These are phyloP conservation scores for Leptothorax acervorum DNA, from an alignment of 2,888 invertebrate genomes.

Conservation along the genomic window DNA sequence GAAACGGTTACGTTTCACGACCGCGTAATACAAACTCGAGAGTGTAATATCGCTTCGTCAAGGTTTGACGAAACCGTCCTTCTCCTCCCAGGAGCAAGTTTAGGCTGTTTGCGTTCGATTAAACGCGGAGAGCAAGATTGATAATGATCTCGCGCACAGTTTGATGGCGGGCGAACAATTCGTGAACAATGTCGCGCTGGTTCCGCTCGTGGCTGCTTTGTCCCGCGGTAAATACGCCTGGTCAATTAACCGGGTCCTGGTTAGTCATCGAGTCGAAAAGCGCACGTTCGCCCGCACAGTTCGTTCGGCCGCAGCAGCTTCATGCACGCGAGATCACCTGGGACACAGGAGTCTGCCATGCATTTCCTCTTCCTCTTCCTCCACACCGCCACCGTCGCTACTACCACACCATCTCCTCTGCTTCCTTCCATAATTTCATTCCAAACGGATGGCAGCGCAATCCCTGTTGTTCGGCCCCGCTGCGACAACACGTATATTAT, in stretches of 20 bases:
- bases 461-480: slow-evolving; percentile 24
- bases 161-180: slow-evolving; percentile 63
- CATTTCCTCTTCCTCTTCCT: slow-evolving; percentile 1
- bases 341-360: slow-evolving; percentile 11
- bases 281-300: slow-evolving; percentile 23
- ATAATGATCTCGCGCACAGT: slow-evolving; percentile 18
- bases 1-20: background rate
- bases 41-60: background rate
- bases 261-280: slow-evolving; percentile 68
- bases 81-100: background rate
- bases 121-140: background rate
- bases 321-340: slow-evolving; percentile 36
- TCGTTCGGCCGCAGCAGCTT: slow-evolving; percentile 48
- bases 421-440: slow-evolving; percentile 18
- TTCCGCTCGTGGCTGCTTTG: slow-evolving; percentile 65
- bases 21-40: background rate
- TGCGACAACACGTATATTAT: slow-evolving; percentile 39
- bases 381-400: background rate
- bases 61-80: background rate
- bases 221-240: slow-evolving; percentile 55
- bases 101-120: background rate
- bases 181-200: slow-evolving; percentile 68
- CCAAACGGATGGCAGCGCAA: slow-evolving; percentile 40
- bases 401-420: background rate
- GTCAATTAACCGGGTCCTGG: slow-evolving; percentile 68